Evolutionary conservation across 2,797 vertebrate genomes (phyloP), one percentile per base, ranked within the genome.

Genomic region (Acrossocheilus fasciatus): DNA sequence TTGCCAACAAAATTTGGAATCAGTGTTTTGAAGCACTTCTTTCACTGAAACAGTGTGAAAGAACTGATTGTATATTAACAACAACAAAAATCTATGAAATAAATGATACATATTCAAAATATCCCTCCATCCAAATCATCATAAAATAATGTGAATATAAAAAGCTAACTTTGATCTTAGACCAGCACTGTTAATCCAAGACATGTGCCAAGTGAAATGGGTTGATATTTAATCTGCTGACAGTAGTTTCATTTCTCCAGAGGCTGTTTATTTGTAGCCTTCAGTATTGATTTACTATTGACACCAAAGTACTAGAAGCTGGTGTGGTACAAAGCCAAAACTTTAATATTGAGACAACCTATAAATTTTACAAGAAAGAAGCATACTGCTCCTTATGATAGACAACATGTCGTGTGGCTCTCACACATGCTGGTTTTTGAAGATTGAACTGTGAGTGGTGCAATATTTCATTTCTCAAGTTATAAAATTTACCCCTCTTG

Each of bases 401-500:
- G 66, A 17, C 20, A 66, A 66, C 17, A 47, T 23, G 41, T 50
- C 17, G 20, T 34, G 43, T 17, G 45, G 66, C 12, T n/a, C 34
- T 82, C 52, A 43, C 39, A 15, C 8, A 62, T 41, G 43, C 34
- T 41, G 64, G 36, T 77, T 84, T 52, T n/a, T 47, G 57, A 62
- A 75, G 57, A 83, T 8, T 50, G 43, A 83, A 64, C 26, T 23
- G 23, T 3, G 17, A 73, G 36, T 30, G 39, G 39, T 74, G 54
- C 12, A 34, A 74, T 36, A 17, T 64, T 12, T 18, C 41, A 39
- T 39, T 66, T 30, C 39, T 39, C 30, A 76, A 76, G 23, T 47
- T 50, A 26, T 52, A 2, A 43, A 39, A 93, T 95, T 94, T 93
- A 99, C 98, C 98, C 91, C 98, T 96, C 91, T 98, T 99, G 90